Evolutionary conservation across 2,888 invertebrate species (phyloP), one percentile per base, ranked within the genome.

Genomic region (Aricia artaxerxes): DNA sequence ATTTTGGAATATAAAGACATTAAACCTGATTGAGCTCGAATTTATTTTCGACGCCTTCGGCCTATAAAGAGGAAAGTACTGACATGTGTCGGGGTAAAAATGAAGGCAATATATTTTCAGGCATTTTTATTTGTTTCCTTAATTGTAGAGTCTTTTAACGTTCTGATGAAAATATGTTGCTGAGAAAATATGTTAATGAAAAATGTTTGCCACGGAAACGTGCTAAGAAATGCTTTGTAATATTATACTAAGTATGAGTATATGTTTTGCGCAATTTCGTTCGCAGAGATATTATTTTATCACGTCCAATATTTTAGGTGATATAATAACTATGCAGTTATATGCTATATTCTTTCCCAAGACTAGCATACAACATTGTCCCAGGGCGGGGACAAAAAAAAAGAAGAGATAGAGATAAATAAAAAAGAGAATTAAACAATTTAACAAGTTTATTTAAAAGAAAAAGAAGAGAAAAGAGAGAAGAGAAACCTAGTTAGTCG

Each of bases 31-130:
- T 69, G 35, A 69, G 35, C 69, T 69, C 69, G 38, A 38, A 69
- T 69, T 69, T 69, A 69, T 38, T 69, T 69, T 69, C 35, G 35
- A 38, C 69, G 69, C 69, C 69, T 69, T 38, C 69, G 69, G 69
- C 69, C 69, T 38, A 6, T 69, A 69, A 69, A 69, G 69, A 69
- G 5, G 69, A 64, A 64, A 35, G 35, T 69, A 38, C 35, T 69
- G 35, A 69, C 69, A 69, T 40, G 13, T 69, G 69, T 11, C 35
- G 69, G 35, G 13, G 69, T 38, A 69, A 35, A 69, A 69, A 69
- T 38, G 35, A 35, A 69, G 35, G 69, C 69, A 16, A 69, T 69
- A 24, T 61, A n/a, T 60, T n/a, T 24, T 69, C 69, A 38, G 11
- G 31, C 38, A 38, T 69, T 69, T 69, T 38, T 38, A 69, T 69